Conservation (phyloP, 2,888 invertebrate species). For the Aphidoletes aphidimyza region DNA sequence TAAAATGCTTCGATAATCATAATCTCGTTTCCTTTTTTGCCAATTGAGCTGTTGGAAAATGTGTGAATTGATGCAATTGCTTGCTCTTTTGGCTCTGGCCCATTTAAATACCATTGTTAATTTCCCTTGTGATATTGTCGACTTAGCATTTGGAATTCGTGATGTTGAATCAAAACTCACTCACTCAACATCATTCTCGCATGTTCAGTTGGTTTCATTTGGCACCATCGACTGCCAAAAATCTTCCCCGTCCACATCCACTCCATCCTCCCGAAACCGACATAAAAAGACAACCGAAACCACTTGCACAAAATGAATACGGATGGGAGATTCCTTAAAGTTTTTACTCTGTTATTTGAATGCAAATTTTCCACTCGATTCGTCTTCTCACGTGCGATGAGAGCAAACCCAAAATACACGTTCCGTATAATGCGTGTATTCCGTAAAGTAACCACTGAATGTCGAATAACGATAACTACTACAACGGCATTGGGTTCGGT, state of each 20-base stretch:
- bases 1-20: neutral
- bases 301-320: constrained; percentile 15
- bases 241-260: too few relatives aligned
- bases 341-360: constrained; percentile 46
- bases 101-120: constrained; percentile 15
- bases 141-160: constrained; percentile 38
- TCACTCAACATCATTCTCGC: neutral
- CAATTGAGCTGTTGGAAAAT: neutral
- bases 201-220: too few relatives aligned
- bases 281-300: neutral
- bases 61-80: constrained; percentile 22
- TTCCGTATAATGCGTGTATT: neutral
- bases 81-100: neutral
- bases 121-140: constrained; percentile 32
- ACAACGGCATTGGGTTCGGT: neutral
- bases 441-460: too few relatives aligned
- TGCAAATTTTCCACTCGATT: constrained; percentile 44
- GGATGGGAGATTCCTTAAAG: constrained; percentile 15
- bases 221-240: too few relatives aligned
- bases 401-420: constrained; percentile 35
- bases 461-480: neutral
- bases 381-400: constrained; percentile 24
- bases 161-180: neutral
- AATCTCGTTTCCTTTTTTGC: constrained; percentile 14
- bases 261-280: too few relatives aligned